These are phyloP conservation scores for Nemopilema nomurai DNA, from an alignment of 30 jellyfish, hydroid and myxozoan genomes.

Conservation along the genomic window DNA sequence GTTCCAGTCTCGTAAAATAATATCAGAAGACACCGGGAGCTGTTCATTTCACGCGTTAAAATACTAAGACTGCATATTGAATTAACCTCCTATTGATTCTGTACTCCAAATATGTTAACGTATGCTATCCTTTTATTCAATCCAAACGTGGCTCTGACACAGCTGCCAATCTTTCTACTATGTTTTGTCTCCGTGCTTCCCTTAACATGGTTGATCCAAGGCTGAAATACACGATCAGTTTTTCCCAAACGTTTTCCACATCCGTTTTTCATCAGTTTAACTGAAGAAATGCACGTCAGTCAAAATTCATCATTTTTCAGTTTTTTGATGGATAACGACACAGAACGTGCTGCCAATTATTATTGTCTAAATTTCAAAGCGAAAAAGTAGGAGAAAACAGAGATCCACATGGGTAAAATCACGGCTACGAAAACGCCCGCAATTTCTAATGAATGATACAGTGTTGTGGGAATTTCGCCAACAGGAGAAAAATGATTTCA, in stretches of 20 bases:
- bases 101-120: too few relatives aligned
- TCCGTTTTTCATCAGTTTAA: background rate
- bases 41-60: too few relatives aligned
- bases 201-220: too few relatives aligned
- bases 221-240: background rate
- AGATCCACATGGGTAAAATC: background rate
- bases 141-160: too few relatives aligned
- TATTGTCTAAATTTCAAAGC: constrained; percentile 6
- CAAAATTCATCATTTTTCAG: background rate
- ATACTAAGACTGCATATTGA: too few relatives aligned
- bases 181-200: too few relatives aligned
- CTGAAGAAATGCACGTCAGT: background rate
- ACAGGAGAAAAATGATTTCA: background rate
- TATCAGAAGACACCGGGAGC: too few relatives aligned
- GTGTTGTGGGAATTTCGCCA: constrained; percentile 2
- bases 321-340: background rate
- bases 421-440: background rate
- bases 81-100: too few relatives aligned
- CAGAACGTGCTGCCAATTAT: constrained; percentile 3
- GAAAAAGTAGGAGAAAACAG: background rate
- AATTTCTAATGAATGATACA: constrained; percentile 1
- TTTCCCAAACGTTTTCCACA: background rate
- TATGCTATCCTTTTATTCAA: too few relatives aligned
- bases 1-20: too few relatives aligned
- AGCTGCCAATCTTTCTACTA: too few relatives aligned